Base-by-base conservation (phyloP, 2,797 vertebrate species). In the Urocyon cinereoargenteus region DNA sequence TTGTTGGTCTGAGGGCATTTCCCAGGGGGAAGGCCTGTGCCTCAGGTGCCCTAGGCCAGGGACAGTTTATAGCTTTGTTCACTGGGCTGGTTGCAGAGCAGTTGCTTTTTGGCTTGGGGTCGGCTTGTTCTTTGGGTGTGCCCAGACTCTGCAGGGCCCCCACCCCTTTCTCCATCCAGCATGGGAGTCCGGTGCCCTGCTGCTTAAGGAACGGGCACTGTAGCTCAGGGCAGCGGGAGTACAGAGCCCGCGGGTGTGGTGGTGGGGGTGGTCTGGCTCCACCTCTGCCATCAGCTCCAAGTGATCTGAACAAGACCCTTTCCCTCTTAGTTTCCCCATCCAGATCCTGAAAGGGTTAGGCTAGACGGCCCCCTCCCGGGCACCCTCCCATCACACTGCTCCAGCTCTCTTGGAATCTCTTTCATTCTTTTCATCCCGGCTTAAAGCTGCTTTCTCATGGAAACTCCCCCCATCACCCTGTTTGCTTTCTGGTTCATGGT, bases 191-290 rank as follows among this genome's bases (percentile, higher is more conserved):
- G 59, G 11, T n/a, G 62, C 53, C 66, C 84, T 89, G 0, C 40
- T 68, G 81, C 75, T 51, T 51, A 73, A 84, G 72, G 83, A 22
- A 59, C 26, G 57, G 94, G 55, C 61, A 31, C 40, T 28, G 36
- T 51, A 13, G 31, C 51, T 24, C 77, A 40, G 84, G n/a, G 68
- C 36, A 6, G 4, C 72, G 62, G 92, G 92, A 22, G 72, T 51
- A 5, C 0, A 11, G 62, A 61, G 15, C 55, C 16, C 0, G 3
- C 0, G 3, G 31, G 53, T 75, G n/a, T 53, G 19, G 49, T 3
- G 34, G n/a, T n/a, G 14, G 26, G 4, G 4, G 19, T 57, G n/a
- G 28, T n/a, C 51, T 16, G 22, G 26, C 19, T 34, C 68, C 4
- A 4, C 31, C 77, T 70, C 68, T 79, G 73, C 55, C 61, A 66